phyloP scores from a whole-genome alignment of 2,113 vertebrate genomes.

The Platichthys stellatus region DNA sequence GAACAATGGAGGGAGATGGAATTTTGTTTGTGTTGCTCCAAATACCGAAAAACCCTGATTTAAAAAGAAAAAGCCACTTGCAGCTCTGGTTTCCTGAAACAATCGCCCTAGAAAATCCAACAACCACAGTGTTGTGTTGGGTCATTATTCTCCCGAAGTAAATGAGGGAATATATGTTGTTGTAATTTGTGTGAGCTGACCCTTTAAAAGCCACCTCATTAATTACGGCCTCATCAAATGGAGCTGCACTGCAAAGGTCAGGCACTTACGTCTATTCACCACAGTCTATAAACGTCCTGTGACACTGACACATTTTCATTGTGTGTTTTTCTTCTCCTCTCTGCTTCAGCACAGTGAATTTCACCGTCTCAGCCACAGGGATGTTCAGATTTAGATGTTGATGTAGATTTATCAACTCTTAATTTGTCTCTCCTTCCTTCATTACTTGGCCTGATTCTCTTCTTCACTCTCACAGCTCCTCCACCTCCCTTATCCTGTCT shows the following conservation, averaged over 20 bases:
- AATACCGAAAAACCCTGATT: not conserved
- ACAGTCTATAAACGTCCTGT: constrained; percentile 1
- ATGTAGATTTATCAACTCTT: constrained; percentile 53
- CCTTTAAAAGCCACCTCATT: constrained; percentile 31
- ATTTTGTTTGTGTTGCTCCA: not conserved
- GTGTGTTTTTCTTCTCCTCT: not conserved
- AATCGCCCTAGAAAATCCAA: not conserved
- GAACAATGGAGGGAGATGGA: not conserved
- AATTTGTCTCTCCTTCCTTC: constrained; percentile 11
- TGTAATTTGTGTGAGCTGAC: constrained; percentile 17
- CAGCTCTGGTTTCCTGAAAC: not conserved
- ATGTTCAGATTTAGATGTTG: too few species aligned
- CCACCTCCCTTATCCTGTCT: constrained; percentile 10
- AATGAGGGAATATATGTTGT: not conserved
- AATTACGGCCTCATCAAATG: constrained; percentile 17
- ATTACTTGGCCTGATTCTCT: constrained; percentile 66
- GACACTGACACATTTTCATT: not conserved
- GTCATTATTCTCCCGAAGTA: not conserved
- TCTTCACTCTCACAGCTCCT: constrained; percentile 42
- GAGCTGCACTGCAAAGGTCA: constrained; percentile 38
- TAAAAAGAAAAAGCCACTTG: too few species aligned
- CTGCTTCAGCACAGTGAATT: not conserved
- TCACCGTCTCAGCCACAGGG: too few species aligned
- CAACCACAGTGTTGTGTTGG: not conserved
- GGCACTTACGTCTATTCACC: constrained; percentile 12